Conservation (phyloP, 2,797 vertebrate genomes). For the Austrolebias charrua region DNA sequence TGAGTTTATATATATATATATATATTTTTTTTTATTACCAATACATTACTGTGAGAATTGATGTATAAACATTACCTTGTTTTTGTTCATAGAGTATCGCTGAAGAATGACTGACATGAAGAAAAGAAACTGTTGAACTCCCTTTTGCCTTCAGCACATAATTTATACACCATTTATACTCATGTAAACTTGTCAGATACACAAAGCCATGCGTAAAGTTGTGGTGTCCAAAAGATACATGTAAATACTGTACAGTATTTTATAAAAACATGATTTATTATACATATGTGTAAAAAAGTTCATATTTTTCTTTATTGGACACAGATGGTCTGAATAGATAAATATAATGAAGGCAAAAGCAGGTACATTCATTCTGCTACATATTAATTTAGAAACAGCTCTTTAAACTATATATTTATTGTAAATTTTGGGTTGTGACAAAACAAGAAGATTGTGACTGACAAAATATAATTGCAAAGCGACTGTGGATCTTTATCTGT, state of each 20-base stretch:
- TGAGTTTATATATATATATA: conserved; percentile 41
- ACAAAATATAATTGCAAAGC: neutral
- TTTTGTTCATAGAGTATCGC: conserved; percentile 55
- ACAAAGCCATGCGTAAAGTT: conserved; percentile 50
- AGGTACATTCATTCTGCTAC: neutral
- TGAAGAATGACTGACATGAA: conserved; percentile 54
- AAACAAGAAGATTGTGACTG: neutral
- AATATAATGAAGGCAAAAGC: neutral
- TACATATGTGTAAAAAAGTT: conserved; percentile 14
- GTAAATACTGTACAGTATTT: conserved; percentile 56
- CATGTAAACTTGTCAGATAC: conserved; percentile 39
- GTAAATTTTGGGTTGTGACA: neutral
- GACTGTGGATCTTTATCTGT: neutral
- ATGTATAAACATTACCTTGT: conserved; percentile 16
- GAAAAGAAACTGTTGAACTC: conserved; percentile 11
- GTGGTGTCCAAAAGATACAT: conserved; percentile 58
- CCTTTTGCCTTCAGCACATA: conserved; percentile 44
- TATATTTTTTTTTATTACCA: neutral
- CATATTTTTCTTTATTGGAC: conserved; percentile 4
- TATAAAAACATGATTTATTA: conserved; percentile 37
- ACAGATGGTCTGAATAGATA: conserved; percentile 4
- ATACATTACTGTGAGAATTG: neutral
- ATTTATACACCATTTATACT: conserved; percentile 59
- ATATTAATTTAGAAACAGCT: neutral
- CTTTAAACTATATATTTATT: neutral